Conservation (phyloP, 2,888 invertebrate species). For the Heliconius ethilla region DNA sequence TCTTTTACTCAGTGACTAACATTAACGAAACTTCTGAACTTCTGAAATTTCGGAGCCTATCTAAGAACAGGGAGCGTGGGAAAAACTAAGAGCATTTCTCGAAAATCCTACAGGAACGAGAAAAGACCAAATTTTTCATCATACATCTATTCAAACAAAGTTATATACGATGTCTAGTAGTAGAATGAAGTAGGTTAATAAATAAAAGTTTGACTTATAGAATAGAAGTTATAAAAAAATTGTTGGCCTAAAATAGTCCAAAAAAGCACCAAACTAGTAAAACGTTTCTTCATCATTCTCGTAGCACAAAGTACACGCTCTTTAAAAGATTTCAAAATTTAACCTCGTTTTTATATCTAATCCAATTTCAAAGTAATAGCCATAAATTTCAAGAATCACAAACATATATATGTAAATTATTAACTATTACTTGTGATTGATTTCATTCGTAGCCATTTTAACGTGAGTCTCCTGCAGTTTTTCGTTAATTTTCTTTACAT, state of each 20-base stretch:
- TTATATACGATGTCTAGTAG: too few species aligned
- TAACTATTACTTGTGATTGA: slow-evolving; percentile 10
- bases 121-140: too few species aligned
- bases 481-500: background rate
- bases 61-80: too few species aligned
- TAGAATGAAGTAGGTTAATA: too few species aligned
- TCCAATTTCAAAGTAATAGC: background rate
- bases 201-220: too few species aligned
- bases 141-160: too few species aligned
- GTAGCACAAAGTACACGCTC: background rate
- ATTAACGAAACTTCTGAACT: too few species aligned
- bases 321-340: slow-evolving; percentile 26
- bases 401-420: slow-evolving; percentile 26
- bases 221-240: background rate
- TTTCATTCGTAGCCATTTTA: background rate
- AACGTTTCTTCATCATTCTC: background rate
- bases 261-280: background rate
- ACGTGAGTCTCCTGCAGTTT: too few species aligned
- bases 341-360: slow-evolving; percentile 33
- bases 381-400: slow-evolving; percentile 25
- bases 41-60: too few species aligned
- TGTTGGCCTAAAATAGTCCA: background rate
- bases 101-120: too few species aligned
- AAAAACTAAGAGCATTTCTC: too few species aligned
- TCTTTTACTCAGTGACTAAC: too few species aligned